phyloP scores from a whole-genome alignment of 2,797 vertebrate genomes.

The Malacoraja senta region DNA sequence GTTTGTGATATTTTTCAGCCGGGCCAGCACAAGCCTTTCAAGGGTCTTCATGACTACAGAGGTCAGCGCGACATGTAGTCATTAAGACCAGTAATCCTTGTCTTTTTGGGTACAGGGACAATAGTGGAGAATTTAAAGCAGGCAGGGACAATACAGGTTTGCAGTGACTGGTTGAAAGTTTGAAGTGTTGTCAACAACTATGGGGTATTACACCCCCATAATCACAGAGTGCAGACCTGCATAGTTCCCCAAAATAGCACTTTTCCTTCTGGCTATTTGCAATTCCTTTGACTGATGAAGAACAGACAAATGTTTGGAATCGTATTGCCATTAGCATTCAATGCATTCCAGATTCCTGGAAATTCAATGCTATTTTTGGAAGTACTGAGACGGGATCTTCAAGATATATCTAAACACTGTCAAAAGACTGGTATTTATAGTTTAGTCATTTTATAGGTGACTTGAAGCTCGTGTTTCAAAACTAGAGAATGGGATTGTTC shows the following conservation, averaged over 20 bases:
- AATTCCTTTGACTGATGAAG: not conserved
- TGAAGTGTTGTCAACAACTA: too few species aligned
- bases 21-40: too few species aligned
- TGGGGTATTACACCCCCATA: too few species aligned
- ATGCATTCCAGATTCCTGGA: not conserved
- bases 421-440: not conserved
- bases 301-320: not conserved
- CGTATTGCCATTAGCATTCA: not conserved
- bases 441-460: not conserved
- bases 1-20: too few species aligned
- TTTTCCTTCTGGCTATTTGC: not conserved
- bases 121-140: too few species aligned
- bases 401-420: not conserved
- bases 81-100: too few species aligned
- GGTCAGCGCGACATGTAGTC: too few species aligned
- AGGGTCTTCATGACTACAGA: too few species aligned
- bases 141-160: too few species aligned
- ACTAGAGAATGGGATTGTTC: not conserved
- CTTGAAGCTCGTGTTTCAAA: not conserved
- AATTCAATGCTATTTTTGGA: constrained; percentile 8
- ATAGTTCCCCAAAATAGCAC: not conserved
- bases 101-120: too few species aligned
- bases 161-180: too few species aligned
- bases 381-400: not conserved
- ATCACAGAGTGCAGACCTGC: too few species aligned